phyloP scores from a whole-genome alignment of 2,797 vertebrate genomes.

The Hydrocynus forskahlii region DNA sequence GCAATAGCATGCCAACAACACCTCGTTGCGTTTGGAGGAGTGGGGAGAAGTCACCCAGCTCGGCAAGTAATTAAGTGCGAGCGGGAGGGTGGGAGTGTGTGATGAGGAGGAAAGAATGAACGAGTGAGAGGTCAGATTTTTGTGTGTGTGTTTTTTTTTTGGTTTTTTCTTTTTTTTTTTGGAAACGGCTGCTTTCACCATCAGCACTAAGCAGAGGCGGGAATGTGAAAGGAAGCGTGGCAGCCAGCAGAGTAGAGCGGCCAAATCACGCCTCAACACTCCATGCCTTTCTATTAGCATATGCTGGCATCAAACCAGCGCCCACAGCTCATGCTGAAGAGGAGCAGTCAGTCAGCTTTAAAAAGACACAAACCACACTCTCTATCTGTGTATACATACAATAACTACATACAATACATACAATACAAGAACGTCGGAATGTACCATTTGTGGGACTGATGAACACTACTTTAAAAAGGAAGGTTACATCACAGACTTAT shows the following conservation, averaged over 20 bases:
- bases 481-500: background rate
- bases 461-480: too few species aligned
- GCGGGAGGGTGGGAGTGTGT: slow-evolving; percentile 19
- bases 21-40: slow-evolving; percentile 44
- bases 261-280: slow-evolving; percentile 55
- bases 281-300: slow-evolving; percentile 57
- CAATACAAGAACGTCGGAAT: too few species aligned
- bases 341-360: slow-evolving; percentile 11
- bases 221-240: slow-evolving; percentile 28
- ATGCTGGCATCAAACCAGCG: slow-evolving; percentile 33
- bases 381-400: background rate
- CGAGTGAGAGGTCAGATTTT: slow-evolving; percentile 20
- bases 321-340: slow-evolving; percentile 22
- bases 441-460: too few species aligned
- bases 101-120: slow-evolving; percentile 38
- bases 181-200: slow-evolving; percentile 31
- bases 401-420: too few species aligned
- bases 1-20: slow-evolving; percentile 60
- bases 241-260: slow-evolving; percentile 16
- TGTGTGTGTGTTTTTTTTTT: background rate
- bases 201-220: slow-evolving; percentile 52
- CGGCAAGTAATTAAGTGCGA: slow-evolving; percentile 19
- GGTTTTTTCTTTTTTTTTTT: slow-evolving; percentile 6
- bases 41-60: slow-evolving; percentile 43
- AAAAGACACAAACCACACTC: slow-evolving; percentile 9